A percentile compares a stretch with the other conserved stretches of the same genome.
Conservation (phyloP, 2,113 vertebrate species). For the Candoia aspera region DNA sequence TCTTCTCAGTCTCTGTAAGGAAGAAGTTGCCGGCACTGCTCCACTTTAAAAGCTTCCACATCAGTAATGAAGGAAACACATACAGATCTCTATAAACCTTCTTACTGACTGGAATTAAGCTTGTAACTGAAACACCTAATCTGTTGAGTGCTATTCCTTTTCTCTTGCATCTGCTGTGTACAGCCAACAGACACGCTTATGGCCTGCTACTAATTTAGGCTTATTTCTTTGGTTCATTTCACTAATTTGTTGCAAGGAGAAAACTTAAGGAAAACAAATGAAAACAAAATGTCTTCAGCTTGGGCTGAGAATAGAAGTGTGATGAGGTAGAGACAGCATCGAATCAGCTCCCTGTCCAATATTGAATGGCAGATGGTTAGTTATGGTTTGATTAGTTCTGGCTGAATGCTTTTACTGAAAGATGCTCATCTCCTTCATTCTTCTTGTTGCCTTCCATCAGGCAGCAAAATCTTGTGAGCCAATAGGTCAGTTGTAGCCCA, state of each 20-base stretch:
- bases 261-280: slow-evolving; percentile 18
- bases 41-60: neutral
- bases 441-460: neutral
- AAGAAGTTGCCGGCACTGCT: neutral
- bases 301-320: neutral
- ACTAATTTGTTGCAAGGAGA: neutral
- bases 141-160: neutral
- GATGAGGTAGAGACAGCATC: neutral
- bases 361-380: neutral
- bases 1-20: neutral
- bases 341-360: neutral
- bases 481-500: neutral
- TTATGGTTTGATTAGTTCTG: neutral
- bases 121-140: neutral
- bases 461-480: neutral
- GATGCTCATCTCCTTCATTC: neutral
- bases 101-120: slow-evolving; percentile 13
- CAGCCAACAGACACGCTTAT: neutral
- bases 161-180: fast-evolving
- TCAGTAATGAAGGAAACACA: neutral
- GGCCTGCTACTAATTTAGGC: slow-evolving; percentile 53
- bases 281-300: slow-evolving; percentile 9
- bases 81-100: neutral
- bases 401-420: neutral
- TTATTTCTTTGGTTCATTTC: slow-evolving; percentile 46